Evolutionary conservation across 2,888 invertebrate species (phyloP).

Genomic region (Leptinotarsa haldemani): DNA sequence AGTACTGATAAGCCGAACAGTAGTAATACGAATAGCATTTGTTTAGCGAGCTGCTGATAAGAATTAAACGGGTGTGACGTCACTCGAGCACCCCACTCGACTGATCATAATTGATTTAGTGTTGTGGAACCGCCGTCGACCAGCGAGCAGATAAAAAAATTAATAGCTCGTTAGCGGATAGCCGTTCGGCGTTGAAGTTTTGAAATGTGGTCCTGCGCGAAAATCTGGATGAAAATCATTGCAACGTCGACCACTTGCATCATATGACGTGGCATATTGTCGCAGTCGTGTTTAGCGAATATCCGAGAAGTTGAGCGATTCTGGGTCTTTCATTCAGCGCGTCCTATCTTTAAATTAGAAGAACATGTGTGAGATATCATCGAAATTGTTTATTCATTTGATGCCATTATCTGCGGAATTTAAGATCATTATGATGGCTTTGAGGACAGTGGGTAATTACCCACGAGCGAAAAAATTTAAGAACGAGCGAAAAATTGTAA

Average conservation of each 20-base stretch:
- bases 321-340: no score
- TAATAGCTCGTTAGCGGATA: slow-evolving; percentile 38
- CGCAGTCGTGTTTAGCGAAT: neutral
- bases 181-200: slow-evolving; percentile 34
- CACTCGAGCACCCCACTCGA: slow-evolving; percentile 50
- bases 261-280: neutral
- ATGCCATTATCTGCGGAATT: no score
- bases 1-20: slow-evolving; percentile 52
- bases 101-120: slow-evolving; percentile 57
- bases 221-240: slow-evolving; percentile 7
- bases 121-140: slow-evolving; percentile 42
- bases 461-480: no score
- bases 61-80: slow-evolving; percentile 56
- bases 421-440: no score
- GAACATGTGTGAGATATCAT: no score
- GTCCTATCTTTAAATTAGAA: no score
- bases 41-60: slow-evolving; percentile 57
- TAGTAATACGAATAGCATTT: slow-evolving; percentile 55
- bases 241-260: neutral
- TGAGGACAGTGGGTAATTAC: no score
- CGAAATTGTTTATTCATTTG: no score
- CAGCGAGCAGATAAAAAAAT: slow-evolving; percentile 42
- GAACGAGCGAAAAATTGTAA: no score
- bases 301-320: no score
- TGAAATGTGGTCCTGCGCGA: slow-evolving; percentile 27